Conservation (phyloP, 1,140 invertebrate genomes). For the Oreohelix idahoensis region DNA sequence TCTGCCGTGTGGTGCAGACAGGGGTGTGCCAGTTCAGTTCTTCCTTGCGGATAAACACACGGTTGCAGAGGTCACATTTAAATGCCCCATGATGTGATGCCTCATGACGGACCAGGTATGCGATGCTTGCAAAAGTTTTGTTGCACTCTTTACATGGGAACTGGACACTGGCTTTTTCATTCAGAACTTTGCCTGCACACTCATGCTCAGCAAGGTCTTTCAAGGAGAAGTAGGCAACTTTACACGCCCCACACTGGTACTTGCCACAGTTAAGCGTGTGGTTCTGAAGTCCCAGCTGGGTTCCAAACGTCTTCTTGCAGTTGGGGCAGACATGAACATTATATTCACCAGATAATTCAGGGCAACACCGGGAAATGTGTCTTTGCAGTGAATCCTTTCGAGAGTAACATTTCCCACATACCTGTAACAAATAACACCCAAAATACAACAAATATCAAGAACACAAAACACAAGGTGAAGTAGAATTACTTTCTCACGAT, state of each 20-base stretch:
- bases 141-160: conserved; percentile 62
- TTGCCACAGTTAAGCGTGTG: conserved; percentile 58
- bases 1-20: conserved; percentile 49
- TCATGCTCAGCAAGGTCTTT: conserved; percentile 59
- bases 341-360: conserved; percentile 56
- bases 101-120: conserved; percentile 62
- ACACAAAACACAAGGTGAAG: no score
- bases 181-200: conserved; percentile 45
- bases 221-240: conserved; percentile 59
- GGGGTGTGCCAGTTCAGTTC: conserved; percentile 60
- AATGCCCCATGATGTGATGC: conserved; percentile 55
- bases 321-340: conserved; percentile 58
- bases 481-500: no score
- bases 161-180: conserved; percentile 47
- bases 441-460: no score
- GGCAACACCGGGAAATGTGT: conserved; percentile 66
- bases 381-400: conserved; percentile 67
- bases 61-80: conserved; percentile 60
- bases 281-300: conserved; percentile 53
- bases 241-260: conserved; percentile 61
- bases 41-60: conserved; percentile 51
- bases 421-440: conserved; percentile 27
- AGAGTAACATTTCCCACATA: conserved; percentile 65
- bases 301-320: conserved; percentile 63
- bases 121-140: conserved; percentile 62